Evolutionary conservation across 2,888 invertebrate species (phyloP), one percentile per base, ranked within the genome.

Genomic region (Spodoptera picta): DNA sequence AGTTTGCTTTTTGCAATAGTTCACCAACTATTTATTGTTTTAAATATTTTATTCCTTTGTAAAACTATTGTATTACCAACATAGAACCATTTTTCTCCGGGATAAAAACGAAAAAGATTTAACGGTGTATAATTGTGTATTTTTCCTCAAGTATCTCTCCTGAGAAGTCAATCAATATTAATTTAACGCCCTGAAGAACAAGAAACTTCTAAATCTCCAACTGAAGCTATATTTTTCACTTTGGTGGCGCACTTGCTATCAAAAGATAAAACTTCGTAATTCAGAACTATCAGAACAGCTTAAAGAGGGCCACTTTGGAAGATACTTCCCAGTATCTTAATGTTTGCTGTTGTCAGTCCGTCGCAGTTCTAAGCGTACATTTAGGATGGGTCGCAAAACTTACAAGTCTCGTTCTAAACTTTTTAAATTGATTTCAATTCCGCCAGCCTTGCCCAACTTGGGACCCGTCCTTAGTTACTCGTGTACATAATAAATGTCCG

Each of bases 361-460:
- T 60, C 71, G 67, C 70, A 79, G 73, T 81, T 80, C 73, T 70
- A 75, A 76, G 73, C 73, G 76, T 76, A 79, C 79, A 79, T 83
- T 86, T 77, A 80, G 65, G 65, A 68, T 68, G 74, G 64, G 65
- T 69, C 65, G 71, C 23, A 48, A 46, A 83, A 87, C 74, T 86
- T 81, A 65, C 64, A 73, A 82, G 77, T 73, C 80, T 81, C 83
- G 77, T 77, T 80, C 67, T 71, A 79, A 91, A 91, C 86, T 91
- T 92, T 88, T 88, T 84, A 88, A 90, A 90, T 91, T 90, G 85
- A 90, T 87, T 90, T 75, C 68, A 81, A 84, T 82, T 83, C 81
- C 84, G 79, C 71, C 60, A 65, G 70, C 61, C 60, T 59, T 24
- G 23, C 49, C 47, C 55, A 65, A 83, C 80, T 87, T 85, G 3